Conservation (phyloP, 2,888 invertebrate genomes). For the Phania funesta region DNA sequence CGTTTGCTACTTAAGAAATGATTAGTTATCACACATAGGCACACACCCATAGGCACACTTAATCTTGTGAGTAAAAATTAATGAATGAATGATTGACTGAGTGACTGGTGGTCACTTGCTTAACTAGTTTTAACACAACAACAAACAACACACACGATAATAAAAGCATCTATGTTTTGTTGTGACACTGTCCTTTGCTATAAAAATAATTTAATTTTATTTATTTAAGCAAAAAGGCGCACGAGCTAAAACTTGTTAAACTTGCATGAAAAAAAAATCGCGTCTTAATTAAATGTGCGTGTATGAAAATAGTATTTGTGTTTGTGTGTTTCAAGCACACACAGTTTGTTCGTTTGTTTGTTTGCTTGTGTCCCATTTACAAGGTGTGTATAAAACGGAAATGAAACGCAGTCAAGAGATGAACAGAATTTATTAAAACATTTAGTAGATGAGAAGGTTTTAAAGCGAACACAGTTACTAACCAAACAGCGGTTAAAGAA, state of each 20-base stretch:
- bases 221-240: not conserved
- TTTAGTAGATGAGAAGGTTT: constrained; percentile 68
- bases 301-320: not conserved
- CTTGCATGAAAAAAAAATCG: not conserved
- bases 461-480: constrained; percentile 64
- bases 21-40: no score
- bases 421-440: constrained; percentile 47
- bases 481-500: constrained; percentile 36
- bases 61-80: not conserved
- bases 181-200: constrained; percentile 44
- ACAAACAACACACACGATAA: not conserved
- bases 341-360: not conserved
- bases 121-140: constrained; percentile 43
- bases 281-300: constrained; percentile 17
- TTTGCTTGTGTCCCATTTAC: constrained; percentile 1
- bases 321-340: not conserved
- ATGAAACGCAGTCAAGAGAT: constrained; percentile 62
- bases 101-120: constrained; percentile 24
- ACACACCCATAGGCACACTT: no score
- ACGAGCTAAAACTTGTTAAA: constrained; percentile 36
- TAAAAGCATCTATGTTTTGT: constrained; percentile 4
- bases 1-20: no score
- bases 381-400: constrained; percentile 64
- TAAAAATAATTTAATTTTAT: not conserved
- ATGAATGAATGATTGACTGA: constrained; percentile 15